phyloP scores from a whole-genome alignment of 1,140 invertebrate genomes.

The Penaeus indicus region DNA sequence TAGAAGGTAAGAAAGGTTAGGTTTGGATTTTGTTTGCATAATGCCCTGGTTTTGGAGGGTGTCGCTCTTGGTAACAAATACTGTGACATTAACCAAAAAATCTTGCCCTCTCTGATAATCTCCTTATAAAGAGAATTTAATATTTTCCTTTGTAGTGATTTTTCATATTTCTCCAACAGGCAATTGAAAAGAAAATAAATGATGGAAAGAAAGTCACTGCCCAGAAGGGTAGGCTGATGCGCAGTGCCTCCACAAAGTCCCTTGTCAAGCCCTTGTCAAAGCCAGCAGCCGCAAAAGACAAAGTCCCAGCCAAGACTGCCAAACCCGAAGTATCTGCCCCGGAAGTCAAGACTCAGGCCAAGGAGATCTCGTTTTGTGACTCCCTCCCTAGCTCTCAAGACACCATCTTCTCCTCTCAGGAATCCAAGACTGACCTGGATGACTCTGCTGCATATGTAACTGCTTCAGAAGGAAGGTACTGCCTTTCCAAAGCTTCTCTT shows the following conservation, averaged over 20 bases:
- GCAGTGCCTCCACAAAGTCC: not conserved
- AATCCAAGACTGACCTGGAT: slow-evolving; percentile 41
- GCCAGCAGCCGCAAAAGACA: not conserved
- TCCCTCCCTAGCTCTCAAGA: slow-evolving; percentile 42
- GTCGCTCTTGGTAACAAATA: too few species aligned
- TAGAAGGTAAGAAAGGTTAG: too few species aligned
- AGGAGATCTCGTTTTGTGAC: slow-evolving; percentile 50
- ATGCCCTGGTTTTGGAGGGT: too few species aligned
- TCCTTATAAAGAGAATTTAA: too few species aligned
- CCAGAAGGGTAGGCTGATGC: slow-evolving; percentile 49
- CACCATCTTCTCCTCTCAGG: slow-evolving; percentile 16
- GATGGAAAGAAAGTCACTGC: slow-evolving; percentile 36
- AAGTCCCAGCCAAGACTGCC: not conserved
- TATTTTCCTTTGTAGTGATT: not conserved
- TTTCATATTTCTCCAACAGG: slow-evolving; percentile 29
- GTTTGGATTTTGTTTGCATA: too few species aligned
- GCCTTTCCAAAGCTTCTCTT: not conserved
- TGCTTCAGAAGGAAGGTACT: slow-evolving; percentile 63
- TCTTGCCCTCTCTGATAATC: too few species aligned
- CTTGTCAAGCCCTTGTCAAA: slow-evolving; percentile 22
- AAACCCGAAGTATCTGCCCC: not conserved
- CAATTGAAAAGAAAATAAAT: slow-evolving; percentile 57
- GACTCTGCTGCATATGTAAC: slow-evolving; percentile 63
- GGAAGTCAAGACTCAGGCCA: not conserved
- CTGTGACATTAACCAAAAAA: too few species aligned